Conservation (phyloP, 1,140 invertebrate species). For the Chymomyza costata region DNA sequence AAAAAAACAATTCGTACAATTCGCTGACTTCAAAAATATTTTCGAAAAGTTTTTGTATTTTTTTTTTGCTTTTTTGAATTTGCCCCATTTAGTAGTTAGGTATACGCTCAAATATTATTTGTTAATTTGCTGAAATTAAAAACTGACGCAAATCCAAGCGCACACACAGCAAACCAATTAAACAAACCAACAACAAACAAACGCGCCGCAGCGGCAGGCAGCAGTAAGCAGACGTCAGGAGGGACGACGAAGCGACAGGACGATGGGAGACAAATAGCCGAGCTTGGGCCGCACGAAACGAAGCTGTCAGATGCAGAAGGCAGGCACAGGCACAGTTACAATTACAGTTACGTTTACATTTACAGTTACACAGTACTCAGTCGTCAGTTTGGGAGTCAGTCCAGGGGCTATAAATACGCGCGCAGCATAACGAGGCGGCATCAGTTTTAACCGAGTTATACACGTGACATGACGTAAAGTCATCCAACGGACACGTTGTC, state of each 20-base stretch:
- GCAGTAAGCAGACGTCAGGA: not conserved
- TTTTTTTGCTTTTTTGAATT: no score
- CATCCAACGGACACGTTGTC: not conserved
- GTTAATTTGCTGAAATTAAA: constrained; percentile 16
- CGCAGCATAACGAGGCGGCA: constrained; percentile 42
- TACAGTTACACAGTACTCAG: constrained; percentile 22
- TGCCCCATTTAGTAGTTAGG: no score
- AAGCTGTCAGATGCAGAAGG: not conserved
- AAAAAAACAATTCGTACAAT: constrained; percentile 3
- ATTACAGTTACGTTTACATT: constrained; percentile 15
- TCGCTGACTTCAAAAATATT: no score
- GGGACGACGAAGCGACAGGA: not conserved
- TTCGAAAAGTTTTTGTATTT: no score
- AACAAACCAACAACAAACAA: constrained; percentile 24
- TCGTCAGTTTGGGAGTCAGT: constrained; percentile 21
- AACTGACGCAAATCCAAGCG: constrained; percentile 15
- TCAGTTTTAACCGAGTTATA: constrained; percentile 64
- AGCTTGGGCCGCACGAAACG: not conserved
- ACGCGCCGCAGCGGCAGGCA: constrained; percentile 1
- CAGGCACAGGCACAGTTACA: constrained; percentile 7
- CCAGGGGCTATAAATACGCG: constrained; percentile 55
- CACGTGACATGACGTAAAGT: constrained; percentile 40
- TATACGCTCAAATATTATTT: constrained; percentile 5
- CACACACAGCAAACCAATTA: constrained; percentile 12
- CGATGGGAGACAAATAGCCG: not conserved